Conservation (phyloP, 2,888 invertebrate species). For the Drosophila histrio region DNA sequence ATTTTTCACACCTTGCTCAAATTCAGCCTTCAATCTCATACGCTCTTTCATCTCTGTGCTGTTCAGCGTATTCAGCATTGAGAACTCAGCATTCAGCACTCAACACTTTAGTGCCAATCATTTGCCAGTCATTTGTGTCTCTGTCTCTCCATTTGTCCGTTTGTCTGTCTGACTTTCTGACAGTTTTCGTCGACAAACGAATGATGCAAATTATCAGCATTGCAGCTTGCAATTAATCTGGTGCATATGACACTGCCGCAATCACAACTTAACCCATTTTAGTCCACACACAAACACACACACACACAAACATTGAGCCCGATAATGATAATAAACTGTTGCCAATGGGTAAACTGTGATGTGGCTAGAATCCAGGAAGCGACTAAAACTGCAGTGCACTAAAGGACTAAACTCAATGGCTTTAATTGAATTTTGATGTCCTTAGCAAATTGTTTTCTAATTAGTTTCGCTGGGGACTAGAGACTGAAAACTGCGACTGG, state of each 20-base stretch:
- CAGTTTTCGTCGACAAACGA: conserved; percentile 32
- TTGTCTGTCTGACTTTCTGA: conserved; percentile 35
- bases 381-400: conserved; percentile 60
- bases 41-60: conserved; percentile 4
- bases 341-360: conserved; percentile 41
- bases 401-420: conserved; percentile 75
- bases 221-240: conserved; percentile 77
- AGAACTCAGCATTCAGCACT: background rate
- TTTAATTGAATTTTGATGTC: conserved; percentile 80
- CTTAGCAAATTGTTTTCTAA: conserved; percentile 80
- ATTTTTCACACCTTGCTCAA: conserved; percentile 42
- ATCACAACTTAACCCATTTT: conserved; percentile 75
- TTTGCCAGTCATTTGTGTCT: conserved; percentile 37
- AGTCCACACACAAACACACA: conserved; percentile 8
- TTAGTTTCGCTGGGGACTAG: conserved; percentile 67
- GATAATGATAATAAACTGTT: conserved; percentile 69
- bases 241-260: conserved; percentile 75
- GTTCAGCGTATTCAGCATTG: background rate
- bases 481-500: background rate
- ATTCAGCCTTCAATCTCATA: conserved; percentile 27
- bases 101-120: conserved; percentile 43
- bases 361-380: background rate
- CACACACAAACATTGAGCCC: conserved; percentile 30
- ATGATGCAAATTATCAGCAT: conserved; percentile 72
- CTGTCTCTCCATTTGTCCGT: conserved; percentile 14